Base-by-base conservation (phyloP, 2,888 invertebrate species). In the Gymnocheta viridis region DNA sequence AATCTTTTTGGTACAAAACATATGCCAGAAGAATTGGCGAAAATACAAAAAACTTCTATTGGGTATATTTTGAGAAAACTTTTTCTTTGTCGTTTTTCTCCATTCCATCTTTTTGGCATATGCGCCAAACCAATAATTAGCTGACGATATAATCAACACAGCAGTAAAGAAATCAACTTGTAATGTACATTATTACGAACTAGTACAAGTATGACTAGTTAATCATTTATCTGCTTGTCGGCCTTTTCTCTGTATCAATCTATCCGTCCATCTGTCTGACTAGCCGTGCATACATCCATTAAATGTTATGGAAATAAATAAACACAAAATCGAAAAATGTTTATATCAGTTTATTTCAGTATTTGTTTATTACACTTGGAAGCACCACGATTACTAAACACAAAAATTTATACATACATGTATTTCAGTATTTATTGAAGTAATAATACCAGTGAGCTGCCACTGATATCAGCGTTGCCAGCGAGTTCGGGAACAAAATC, bases 211-310 rank as follows among this genome's bases (percentile, higher is more conserved):
- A 69, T 62, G 81, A 54, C 81, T 69, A 74, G 74, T 81, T 81
- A 81, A 81, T 74, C 60, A 74, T 74, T 74, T 81, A 76, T 76
- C 67, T 81, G 54, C 35, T 56, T 44, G 58, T 72, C 58, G 58
- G 56, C 29, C 19, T 72, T 54, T 64, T 62, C 29, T 27, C 41
- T 56, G 38, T 56, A 17, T 62, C 17, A 6, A 47, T 7, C 10
- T 17, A 49, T 24, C 29, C 51, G n/a, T 32, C 17, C 12, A 35
- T 32, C 56, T 66, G 56, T 74, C 32, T 24, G 29, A 12, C 19
- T 58, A 41, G 54, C 12, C 22, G 32, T 41, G 29, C 54, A 56
- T 44, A 24, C 44, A 56, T 66, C 56, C 32, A 56, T 76, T 76
- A 66, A 76, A 76, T 76, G 32, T 19, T 76, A 29, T 66, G 41